Conservation (phyloP, 1,140 invertebrate genomes). For the Melipona quadrifasciata region DNA sequence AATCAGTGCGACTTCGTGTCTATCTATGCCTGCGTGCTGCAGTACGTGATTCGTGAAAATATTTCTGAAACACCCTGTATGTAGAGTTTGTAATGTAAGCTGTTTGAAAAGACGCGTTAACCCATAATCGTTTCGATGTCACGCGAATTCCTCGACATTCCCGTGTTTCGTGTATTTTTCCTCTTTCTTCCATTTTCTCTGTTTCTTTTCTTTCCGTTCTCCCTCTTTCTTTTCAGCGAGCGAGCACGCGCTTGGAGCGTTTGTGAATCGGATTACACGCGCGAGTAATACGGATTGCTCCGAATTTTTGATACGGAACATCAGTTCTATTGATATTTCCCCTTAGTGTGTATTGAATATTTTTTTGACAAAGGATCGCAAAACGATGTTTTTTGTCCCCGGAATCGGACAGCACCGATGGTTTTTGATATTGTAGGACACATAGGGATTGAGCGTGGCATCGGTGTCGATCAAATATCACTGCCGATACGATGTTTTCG, state of each 20-base stretch:
- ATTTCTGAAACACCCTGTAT: not conserved
- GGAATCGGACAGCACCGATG: not conserved
- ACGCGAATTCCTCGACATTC: not conserved
- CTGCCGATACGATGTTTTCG: no score
- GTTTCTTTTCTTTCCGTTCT: not conserved
- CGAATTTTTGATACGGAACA: not conserved
- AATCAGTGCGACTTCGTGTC: conserved; percentile 6
- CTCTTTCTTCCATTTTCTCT: not conserved
- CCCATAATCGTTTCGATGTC: not conserved
- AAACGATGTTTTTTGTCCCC: not conserved
- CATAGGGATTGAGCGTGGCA: not conserved
- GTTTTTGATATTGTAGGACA: conserved; percentile 13
- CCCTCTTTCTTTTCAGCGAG: not conserved
- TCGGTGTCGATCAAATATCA: not conserved
- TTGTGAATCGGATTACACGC: conserved; percentile 4
- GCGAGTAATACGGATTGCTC: not conserved
- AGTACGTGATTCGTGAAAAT: not conserved
- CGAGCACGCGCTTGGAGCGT: not conserved
- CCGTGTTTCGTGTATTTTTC: not conserved
- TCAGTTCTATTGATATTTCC: not conserved
- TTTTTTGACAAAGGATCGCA: not conserved
- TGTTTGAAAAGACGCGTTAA: not conserved
- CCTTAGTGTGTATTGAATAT: not conserved
- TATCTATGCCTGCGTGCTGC: not conserved
- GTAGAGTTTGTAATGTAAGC: not conserved